Base-by-base conservation (phyloP, 2,797 vertebrate genomes). In the Acanthopagrus latus region DNA sequence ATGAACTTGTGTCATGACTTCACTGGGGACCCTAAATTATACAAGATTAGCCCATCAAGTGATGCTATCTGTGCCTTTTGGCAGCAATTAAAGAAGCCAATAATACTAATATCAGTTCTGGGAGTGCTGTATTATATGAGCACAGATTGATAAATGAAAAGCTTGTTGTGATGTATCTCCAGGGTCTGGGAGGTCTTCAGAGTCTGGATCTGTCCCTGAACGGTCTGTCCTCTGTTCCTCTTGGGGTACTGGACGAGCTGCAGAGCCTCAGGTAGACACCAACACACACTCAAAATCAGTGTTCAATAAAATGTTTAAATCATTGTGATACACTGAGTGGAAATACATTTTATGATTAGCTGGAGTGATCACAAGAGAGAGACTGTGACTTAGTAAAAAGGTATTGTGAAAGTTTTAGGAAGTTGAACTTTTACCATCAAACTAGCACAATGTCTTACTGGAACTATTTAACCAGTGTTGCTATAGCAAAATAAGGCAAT, bases 171-270 rank as follows among this genome's bases (percentile, higher is more conserved):
- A 65, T 84, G 65, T 82, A 81, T 82, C 75, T 96, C 21, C 96
- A 96, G 75, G 97, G 96, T 83, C 86, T 95, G 2, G 94, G 92
- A 0, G 93, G 93, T 71, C 95, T 99, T 63, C 96, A 96, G 81
- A 96, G 94, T 84, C 94, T 99, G 89, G 98, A 99, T 88, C 93
- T 99, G 84, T 99, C 98, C 64, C 93, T 99, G 83, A 99, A 99
- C 0, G 98, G 97, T 74, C 87, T 99, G 86, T 96, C 97, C 46
- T 93, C 95, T 29, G 93, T 99, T 55, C 97, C 98, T 0, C 90
- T 96, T 0, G 97, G 97, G 59, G 91, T 99, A 55, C 94, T 99
- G 21, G 97, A 99, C 0, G 96, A 97, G 76, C 91, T 98, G 64
- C 96, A 95, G 1, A 95, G 95, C 33, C 96, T 99, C 66, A 96